Conservation (phyloP, 2,113 vertebrate genomes). For the Platanista minor region DNA sequence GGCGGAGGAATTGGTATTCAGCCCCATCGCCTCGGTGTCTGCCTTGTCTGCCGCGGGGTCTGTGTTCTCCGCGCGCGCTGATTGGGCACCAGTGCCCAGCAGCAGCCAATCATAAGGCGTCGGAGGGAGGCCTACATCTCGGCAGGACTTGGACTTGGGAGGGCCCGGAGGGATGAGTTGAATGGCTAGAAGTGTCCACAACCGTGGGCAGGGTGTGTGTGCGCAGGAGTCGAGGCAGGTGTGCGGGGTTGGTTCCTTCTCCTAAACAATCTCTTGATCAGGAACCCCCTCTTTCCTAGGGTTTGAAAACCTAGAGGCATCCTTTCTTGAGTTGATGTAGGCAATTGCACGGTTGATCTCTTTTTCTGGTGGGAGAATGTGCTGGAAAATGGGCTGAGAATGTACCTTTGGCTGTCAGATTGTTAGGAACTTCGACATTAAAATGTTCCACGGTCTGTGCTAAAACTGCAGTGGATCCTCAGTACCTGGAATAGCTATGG, state of each 20-base stretch:
- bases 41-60: not conserved
- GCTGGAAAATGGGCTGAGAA: not conserved
- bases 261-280: not conserved
- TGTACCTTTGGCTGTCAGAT: not conserved
- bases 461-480: not conserved
- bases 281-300: not conserved
- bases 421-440: not conserved
- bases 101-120: not conserved
- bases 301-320: not conserved
- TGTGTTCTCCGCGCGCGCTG: not conserved
- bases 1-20: not conserved
- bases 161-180: not conserved
- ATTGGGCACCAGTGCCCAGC: not conserved
- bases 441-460: not conserved
- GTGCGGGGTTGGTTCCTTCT: not conserved
- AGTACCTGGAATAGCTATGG: not conserved
- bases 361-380: not conserved
- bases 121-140: not conserved
- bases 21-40: not conserved
- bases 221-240: not conserved
- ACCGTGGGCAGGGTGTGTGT: not conserved
- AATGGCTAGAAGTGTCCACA: not conserved
- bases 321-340: not conserved
- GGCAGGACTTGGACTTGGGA: not conserved
- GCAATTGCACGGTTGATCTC: not conserved